These are phyloP conservation scores for Ctenochaetus hawaiiensis DNA, from an alignment of 2,797 vertebrate species.

Conservation along the genomic window DNA sequence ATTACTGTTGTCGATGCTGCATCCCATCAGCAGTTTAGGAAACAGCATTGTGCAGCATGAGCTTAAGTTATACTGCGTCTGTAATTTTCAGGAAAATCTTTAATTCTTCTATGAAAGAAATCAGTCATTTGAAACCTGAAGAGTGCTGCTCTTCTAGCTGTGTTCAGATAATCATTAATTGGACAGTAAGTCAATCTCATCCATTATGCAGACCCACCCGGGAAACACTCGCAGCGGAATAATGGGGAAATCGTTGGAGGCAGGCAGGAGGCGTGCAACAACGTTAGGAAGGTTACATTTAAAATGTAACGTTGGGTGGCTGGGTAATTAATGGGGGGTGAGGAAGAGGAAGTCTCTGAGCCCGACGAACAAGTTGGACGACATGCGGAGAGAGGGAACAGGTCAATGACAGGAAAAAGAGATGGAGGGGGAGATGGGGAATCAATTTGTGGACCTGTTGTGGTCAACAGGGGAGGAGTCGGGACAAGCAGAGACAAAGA, in stretches of 20 bases:
- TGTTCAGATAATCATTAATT: conserved; percentile 80
- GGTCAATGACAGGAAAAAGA: conserved; percentile 67
- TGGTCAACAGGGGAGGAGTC: conserved; percentile 42
- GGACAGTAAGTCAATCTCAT: conserved; percentile 82
- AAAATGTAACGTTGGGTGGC: conserved; percentile 58
- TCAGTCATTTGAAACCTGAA: conserved; percentile 71
- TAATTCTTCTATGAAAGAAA: conserved; percentile 59
- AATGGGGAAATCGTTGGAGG: conserved; percentile 77
- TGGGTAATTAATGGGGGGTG: conserved; percentile 69
- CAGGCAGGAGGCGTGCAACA: conserved; percentile 62
- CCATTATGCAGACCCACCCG: conserved; percentile 77
- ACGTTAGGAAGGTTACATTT: conserved; percentile 69
- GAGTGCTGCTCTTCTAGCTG: conserved; percentile 59
- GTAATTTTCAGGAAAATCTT: conserved; percentile 59
- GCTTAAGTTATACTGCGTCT: conserved; percentile 43
- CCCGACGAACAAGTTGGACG: conserved; percentile 44
- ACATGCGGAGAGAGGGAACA: conserved; percentile 50
- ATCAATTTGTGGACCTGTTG: conserved; percentile 70
- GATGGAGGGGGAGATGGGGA: conserved; percentile 53
- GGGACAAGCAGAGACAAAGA: conserved; percentile 34
- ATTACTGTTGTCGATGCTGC: conserved; percentile 38
- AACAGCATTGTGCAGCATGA: conserved; percentile 47
- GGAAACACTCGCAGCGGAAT: conserved; percentile 69
- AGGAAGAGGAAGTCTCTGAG: conserved; percentile 56
- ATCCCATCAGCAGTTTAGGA: conserved; percentile 39